phyloP scores from a whole-genome alignment of 2,888 invertebrate genomes.

The Pilophorus perplexus region DNA sequence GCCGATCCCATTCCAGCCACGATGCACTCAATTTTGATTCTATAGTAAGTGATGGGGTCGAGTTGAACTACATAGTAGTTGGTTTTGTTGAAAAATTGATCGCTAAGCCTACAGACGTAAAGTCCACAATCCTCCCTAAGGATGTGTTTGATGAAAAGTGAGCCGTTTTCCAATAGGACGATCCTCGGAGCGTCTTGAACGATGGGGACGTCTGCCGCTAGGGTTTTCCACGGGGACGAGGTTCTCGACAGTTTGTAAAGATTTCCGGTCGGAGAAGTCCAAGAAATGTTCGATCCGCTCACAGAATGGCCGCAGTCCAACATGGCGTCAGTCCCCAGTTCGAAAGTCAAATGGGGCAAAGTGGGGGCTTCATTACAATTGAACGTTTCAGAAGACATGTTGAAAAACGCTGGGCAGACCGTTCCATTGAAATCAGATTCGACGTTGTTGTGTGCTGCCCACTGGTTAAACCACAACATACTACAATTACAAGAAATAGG shows the following conservation, averaged over 20 bases:
- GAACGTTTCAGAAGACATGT: not conserved
- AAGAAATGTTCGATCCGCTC: conserved; percentile 42
- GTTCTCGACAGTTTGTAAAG: conserved; percentile 8
- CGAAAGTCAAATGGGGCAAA: conserved; percentile 35
- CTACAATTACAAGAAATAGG: conserved; percentile 85
- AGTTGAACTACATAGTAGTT: conserved; percentile 74
- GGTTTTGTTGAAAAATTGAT: conserved; percentile 76
- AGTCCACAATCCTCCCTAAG: conserved; percentile 77
- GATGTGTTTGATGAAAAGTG: conserved; percentile 68
- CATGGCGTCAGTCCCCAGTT: conserved; percentile 39
- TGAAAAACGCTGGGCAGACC: not conserved
- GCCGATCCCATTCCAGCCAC: conserved; percentile 78
- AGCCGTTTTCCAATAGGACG: conserved; percentile 69
- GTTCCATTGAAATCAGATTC: not conserved
- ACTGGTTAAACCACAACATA: conserved; percentile 71
- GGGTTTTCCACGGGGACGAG: not conserved
- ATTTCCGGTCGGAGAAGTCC: conserved; percentile 59
- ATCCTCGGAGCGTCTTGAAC: conserved; percentile 30
- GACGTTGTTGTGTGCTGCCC: conserved; percentile 51
- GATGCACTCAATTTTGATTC: conserved; percentile 79
- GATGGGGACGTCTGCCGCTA: not conserved
- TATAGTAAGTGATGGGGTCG: conserved; percentile 80
- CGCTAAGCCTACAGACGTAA: conserved; percentile 82
- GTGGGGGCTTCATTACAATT: not conserved
- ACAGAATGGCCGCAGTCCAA: conserved; percentile 39